Evolutionary conservation across 2,888 invertebrate species (phyloP), one percentile per base, ranked within the genome.

Genomic region (Molorchus minor): DNA sequence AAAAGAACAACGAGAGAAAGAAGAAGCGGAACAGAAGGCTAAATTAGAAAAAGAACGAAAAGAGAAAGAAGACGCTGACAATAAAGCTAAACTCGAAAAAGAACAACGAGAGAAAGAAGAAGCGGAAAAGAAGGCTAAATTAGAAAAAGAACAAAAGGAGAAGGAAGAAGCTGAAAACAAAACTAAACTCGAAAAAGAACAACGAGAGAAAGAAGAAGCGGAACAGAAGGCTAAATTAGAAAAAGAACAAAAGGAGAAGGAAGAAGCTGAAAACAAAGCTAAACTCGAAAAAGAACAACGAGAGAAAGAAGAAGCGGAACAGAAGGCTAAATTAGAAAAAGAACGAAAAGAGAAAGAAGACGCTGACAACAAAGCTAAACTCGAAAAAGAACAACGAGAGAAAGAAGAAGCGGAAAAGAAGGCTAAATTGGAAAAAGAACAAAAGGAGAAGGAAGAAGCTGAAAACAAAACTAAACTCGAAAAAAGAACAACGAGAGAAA

Each of bases 91-190:
- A 29, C 40, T 52, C 62, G 46, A 52, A 12, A 30, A 56, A 8
- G 30, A 44, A 15, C 67, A 58, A 70, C 72, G n/a, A 69, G 29
- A 52, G 44, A 57, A 47, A 55, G 59, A 61, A 47, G 33, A 13
- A 57, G 61, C 57, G 53, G 64, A 64, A 58, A 58, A 47, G 17
- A 46, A 64, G 47, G 54, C 47, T 2, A 61, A 44, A 49, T 33
- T 52, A 59, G 47, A 58, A 56, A 46, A 62, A 16, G 21, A 16
- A 47, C 51, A 52, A 43, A 40, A 52, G n/a, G n/a, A n/a, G n/a
- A n/a, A n/a, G n/a, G n/a, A n/a, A 2, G 35, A 29, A 59, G 40
- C 56, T 40, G 43, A 33, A 13, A 46, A 56, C 44, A 36, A 19
- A 20, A 59, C 64, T 30, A 54, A 61, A 38, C 41, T 36, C 15